Evolutionary conservation across 2,113 vertebrate genomes (phyloP).

Genomic region (Pavo muticus): DNA sequence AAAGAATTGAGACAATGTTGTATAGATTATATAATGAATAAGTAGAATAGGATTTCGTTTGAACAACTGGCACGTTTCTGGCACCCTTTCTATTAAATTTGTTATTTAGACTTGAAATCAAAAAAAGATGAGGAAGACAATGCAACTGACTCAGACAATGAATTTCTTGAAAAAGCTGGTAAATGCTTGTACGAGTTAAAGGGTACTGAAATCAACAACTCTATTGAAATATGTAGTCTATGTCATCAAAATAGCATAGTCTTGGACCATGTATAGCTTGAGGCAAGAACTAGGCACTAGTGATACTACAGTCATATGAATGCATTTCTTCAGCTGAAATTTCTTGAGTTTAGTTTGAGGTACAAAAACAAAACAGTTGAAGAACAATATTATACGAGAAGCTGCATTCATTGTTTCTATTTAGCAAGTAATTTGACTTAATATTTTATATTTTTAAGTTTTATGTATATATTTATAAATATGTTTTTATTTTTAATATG

Average conservation of each 20-base stretch:
- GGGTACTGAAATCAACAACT: not conserved
- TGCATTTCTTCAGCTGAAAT: not conserved
- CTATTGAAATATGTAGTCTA: not conserved
- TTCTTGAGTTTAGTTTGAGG: not conserved
- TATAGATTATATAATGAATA: not conserved
- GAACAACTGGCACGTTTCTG: not conserved
- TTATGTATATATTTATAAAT: too few relatives aligned
- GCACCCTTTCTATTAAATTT: not conserved
- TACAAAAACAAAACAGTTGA: not conserved
- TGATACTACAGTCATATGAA: not conserved
- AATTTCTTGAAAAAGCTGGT: not conserved
- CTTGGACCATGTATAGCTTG: not conserved
- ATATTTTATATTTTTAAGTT: too few relatives aligned
- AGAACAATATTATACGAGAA: not conserved
- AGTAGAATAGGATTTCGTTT: not conserved
- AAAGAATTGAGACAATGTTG: not conserved
- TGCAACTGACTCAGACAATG: not conserved
- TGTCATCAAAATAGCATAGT: not conserved
- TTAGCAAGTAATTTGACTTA: not conserved
- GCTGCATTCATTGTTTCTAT: not conserved
- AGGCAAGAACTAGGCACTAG: not conserved
- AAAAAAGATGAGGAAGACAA: not conserved
- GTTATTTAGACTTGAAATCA: not conserved
- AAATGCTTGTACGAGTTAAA: not conserved
- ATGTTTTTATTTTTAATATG: not conserved